A percentile compares a stretch with the other conserved stretches of the same genome.
These are phyloP conservation scores for Astreopora myriophthalma DNA, from an alignment of 64 coral and sea anemone genomes.

Conservation along the genomic window DNA sequence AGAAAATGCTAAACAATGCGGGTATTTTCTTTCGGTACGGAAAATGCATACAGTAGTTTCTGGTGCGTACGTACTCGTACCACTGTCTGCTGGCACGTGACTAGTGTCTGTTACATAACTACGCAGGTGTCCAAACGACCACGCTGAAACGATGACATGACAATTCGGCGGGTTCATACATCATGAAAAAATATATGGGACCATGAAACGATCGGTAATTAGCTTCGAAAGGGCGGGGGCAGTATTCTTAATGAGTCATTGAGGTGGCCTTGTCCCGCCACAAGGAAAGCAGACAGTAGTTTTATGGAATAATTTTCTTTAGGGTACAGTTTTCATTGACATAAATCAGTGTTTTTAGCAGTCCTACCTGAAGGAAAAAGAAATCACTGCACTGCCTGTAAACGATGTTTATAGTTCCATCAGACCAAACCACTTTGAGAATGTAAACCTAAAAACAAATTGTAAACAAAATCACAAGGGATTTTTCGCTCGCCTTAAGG, in stretches of 20 bases:
- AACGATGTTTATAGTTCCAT: slow-evolving; percentile 74
- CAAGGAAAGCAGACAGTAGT: not conserved
- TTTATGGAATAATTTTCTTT: not conserved
- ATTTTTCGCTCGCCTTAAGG: not conserved
- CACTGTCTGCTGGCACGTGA: too few species aligned
- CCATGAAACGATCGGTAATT: not conserved
- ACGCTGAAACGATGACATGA: not conserved
- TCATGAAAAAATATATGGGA: not conserved
- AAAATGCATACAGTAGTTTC: too few species aligned
- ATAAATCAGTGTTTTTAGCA: not conserved
- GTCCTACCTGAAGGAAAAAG: slow-evolving; percentile 61
- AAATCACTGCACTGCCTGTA: slow-evolving; percentile 78
- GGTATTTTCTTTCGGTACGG: too few species aligned
- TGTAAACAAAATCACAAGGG: not conserved
- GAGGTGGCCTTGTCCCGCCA: not conserved
- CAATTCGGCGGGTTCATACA: not conserved
- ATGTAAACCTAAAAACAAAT: slow-evolving; percentile 60
- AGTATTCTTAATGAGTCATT: not conserved
- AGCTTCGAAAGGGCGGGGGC: not conserved
- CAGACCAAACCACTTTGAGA: slow-evolving; percentile 74
- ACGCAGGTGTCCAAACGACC: too few species aligned
- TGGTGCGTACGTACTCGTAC: too few species aligned
- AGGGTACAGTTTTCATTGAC: not conserved
- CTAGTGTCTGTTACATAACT: too few species aligned
- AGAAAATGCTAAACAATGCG: too few species aligned